phyloP scores from a whole-genome alignment of 2,797 vertebrate genomes.

The Melanotaenia trifasciata region DNA sequence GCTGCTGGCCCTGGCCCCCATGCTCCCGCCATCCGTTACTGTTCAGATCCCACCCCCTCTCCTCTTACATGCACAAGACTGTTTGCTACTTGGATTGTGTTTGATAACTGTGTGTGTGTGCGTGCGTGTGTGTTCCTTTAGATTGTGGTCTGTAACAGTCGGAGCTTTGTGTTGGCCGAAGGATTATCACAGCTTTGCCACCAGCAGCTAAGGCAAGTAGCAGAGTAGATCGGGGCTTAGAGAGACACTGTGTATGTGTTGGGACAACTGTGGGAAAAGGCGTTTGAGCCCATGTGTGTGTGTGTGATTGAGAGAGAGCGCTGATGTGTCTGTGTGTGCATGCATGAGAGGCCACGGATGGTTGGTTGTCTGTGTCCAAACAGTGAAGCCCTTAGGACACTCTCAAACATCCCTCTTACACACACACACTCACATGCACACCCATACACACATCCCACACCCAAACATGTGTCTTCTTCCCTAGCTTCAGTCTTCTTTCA shows the following conservation, averaged over 20 bases:
- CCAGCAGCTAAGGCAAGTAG: constrained; percentile 80
- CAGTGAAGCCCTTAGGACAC: constrained; percentile 61
- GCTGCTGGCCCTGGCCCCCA: constrained; percentile 54
- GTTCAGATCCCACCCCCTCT: constrained; percentile 55
- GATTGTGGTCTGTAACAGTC: constrained; percentile 82
- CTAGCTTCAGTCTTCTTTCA: constrained; percentile 30
- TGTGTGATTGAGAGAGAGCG: constrained; percentile 16
- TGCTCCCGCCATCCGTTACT: constrained; percentile 57
- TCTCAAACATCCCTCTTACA: constrained; percentile 48
- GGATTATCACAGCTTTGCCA: constrained; percentile 84
- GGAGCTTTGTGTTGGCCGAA: constrained; percentile 83
- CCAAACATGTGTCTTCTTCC: constrained; percentile 25
- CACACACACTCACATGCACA: constrained; percentile 27
- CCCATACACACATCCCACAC: constrained; percentile 23
- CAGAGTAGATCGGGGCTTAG: constrained; percentile 74
- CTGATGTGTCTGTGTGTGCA: constrained; percentile 50
- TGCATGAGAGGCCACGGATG: constrained; percentile 70
- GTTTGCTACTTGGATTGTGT: constrained; percentile 78
- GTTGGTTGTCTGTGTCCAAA: constrained; percentile 74
- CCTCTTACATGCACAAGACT: constrained; percentile 58
- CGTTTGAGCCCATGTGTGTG: constrained; percentile 38
- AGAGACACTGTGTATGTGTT: constrained; percentile 65
- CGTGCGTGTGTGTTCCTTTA: constrained; percentile 67
- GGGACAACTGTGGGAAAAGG: constrained; percentile 72
- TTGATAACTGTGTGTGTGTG: constrained; percentile 60